Evolutionary conservation across 2,113 vertebrate genomes (phyloP), one percentile per base, ranked within the genome.

Genomic region (Leptocoma aspasia): DNA sequence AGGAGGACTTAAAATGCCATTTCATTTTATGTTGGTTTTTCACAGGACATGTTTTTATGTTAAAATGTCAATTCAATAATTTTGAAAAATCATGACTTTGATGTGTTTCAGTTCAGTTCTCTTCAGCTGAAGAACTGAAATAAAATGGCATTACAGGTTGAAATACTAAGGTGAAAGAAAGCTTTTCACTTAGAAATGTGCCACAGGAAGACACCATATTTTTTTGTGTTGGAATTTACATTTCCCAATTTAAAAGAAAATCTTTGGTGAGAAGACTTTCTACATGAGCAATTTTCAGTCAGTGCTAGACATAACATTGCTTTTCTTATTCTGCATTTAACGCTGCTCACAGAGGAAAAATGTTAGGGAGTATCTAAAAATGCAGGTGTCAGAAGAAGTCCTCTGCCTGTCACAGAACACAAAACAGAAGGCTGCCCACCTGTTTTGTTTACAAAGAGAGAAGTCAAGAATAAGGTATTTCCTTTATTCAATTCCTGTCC

Each of bases 11-110:
- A 59, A 95, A 96, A 89, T 86, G 39, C 69, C 68, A 80, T 80
- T 94, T 91, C 49, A 31, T 71, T 87, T 92, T 79, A 37, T 92
- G 71, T 72, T 80, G 50, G 47, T 82, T 96, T 94, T 95, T 82
- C 66, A 53, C 26, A 70, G 30, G 45, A 69, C 20, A 13, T 52
- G 41, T 94, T 93, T 96, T 88, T 92, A 57, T 90, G 66, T 77
- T 88, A 86, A 96, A 95, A 83, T 92, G 75, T 76, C 71, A 60
- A 68, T 92, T 89, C 52, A 76, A 9, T 82, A 52, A 45, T 90
- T 85, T 60, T 0, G 2, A 60, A 73, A 95, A 86, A 66, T 13
- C 10, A n/a, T 85, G 16, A n/a, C 47, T 86, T 91, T 82, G 19
- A 47, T 87, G 31, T 52, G 33, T 73, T 86, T 83, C 64, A 30